A percentile compares a stretch with the other conserved stretches of the same genome.
phyloP scores from a whole-genome alignment of 2,797 vertebrate genomes.

The Numenius phaeopus region DNA sequence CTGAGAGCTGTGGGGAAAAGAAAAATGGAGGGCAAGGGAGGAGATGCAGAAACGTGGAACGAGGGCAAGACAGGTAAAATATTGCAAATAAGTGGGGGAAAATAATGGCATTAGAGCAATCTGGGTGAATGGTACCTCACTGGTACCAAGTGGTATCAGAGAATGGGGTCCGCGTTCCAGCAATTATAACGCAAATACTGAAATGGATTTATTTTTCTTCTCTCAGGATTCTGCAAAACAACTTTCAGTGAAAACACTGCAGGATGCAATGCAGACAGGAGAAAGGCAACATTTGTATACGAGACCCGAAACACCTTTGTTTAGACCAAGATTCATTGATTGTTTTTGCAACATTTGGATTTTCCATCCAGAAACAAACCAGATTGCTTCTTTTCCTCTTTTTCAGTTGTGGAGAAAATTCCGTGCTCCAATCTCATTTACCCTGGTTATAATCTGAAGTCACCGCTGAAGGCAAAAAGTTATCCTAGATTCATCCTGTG shows the following conservation, averaged over 20 bases:
- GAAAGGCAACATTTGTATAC: not conserved
- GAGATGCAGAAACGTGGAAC: not conserved
- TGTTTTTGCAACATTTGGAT: not conserved
- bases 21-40: not conserved
- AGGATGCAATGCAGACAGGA: not conserved
- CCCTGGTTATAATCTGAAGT: not conserved
- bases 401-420: too few species aligned
- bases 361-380: not conserved
- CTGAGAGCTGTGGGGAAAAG: not conserved
- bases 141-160: not conserved
- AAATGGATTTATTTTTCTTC: not conserved
- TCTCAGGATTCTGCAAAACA: not conserved
- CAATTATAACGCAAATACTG: not conserved
- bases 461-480: not conserved
- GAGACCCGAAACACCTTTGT: not conserved
- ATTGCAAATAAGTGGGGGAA: not conserved
- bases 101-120: not conserved
- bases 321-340: not conserved
- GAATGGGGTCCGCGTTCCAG: not conserved
- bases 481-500: not conserved
- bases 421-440: not conserved
- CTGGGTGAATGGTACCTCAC: not conserved
- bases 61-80: not conserved
- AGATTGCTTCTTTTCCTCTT: not conserved
- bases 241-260: not conserved